Base-by-base conservation (phyloP, 2,797 vertebrate species). In the Sphaeramia orbicularis region DNA sequence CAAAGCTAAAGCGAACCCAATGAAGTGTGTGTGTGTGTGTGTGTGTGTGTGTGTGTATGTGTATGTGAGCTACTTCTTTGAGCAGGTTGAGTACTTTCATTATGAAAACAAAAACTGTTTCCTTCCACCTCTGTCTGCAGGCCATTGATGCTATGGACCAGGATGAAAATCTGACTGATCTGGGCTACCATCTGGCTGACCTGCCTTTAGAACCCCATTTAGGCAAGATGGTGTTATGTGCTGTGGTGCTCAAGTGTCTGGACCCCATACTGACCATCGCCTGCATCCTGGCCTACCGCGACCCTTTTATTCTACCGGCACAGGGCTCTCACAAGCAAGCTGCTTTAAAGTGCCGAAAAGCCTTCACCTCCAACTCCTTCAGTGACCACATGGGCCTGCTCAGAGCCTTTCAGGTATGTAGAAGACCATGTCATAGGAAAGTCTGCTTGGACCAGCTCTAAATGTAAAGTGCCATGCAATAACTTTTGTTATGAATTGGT, bases 361-460 rank as follows among this genome's bases (percentile, higher is more conserved):
- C 91, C 11, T 98, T 98, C 49, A 80, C 96, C 3, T 95, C 96
- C 0, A 95, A 89, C 76, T 94, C 95, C 1, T 97, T 96, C 85
- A 99, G 98, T 43, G 98, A 99, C 83, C 98, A 99, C 80, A 98
- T 99, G 97, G 96, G 96, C 2, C 93, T 99, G 66, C 95, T 99
- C 36, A 92, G 96, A 81, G 96, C 96, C 42, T 99, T 99, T 60
- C 98, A 99, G 97, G 97, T 99, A 24, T 5, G 58, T 19, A 11
- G 30, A 3, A 16, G 9, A 12, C 4, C 2, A 9, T 13, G 6
- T 13, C 18, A 5, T 49, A 6, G 3, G 2, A 71, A 21, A 24
- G 5, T 24, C 21, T 32, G 38, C 40, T 11, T 40, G 10, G 37
- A 40, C 10, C 14, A 40, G 38, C 5, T 24, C 5, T 24, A 24